Base-by-base conservation (phyloP, 2,113 vertebrate species). In the Bombycilla garrulus region DNA sequence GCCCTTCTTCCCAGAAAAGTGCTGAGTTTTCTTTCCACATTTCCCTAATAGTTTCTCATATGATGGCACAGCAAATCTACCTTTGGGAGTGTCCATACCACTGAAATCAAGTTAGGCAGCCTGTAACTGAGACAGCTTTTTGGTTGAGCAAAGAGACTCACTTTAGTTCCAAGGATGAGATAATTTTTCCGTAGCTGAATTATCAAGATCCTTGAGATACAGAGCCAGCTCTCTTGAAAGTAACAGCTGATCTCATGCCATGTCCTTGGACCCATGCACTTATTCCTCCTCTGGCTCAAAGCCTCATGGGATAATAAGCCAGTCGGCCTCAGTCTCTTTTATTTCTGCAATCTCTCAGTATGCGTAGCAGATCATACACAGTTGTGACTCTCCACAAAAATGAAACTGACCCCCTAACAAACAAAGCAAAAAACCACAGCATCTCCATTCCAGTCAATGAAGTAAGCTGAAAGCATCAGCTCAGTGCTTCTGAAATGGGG, bases 161-260 rank as follows among this genome's bases (percentile, higher is more conserved):
- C 69, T 72, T 86, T 23, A 85, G 33, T 88, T 93, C 33, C 79
- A 92, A 92, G 74, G n/a, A 77, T 93, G 85, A 96, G 42, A 82
- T 95, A 45, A 95, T 90, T 87, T 76, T 87, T 87, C 15, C 5
- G 22, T 54, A 93, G 93, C 87, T 95, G 90, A 93, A 80, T 86
- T 95, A 62, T 64, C 79, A 95, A 95, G 93, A 96, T 95, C 42
- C 47, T 81, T 70, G 26, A 92, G 94, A 94, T 95, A 95, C 0
- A 48, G 74, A 94, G 83, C 66, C 47, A 83, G 74, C 58, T 82
- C 73, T 77, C 54, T 65, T 70, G 21, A 88, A 76, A 66, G 22
- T 21, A 88, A 47, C 51, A 88, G 33, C 62, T 80, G 54, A 88
- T 89, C 19, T 80, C 65, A 79, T 19, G 18, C 65, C 58, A 66